These are phyloP conservation scores for Microctenopoma lineatum DNA, from an alignment of 2,797 vertebrate species.

Conservation along the genomic window DNA sequence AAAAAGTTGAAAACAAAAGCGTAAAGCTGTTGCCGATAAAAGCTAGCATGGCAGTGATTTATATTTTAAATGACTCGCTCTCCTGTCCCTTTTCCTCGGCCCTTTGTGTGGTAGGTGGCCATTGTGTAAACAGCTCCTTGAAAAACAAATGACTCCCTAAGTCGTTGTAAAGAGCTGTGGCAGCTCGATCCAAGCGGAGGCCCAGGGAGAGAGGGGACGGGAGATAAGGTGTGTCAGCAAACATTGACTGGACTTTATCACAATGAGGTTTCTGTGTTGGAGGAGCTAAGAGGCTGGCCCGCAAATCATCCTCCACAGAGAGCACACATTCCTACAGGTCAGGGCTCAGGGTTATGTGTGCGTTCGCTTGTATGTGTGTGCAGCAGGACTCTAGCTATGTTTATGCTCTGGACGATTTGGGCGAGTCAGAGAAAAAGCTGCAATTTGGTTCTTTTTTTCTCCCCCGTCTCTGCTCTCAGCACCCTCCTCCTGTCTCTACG, in stretches of 20 bases:
- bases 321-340: constrained; percentile 80
- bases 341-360: constrained; percentile 70
- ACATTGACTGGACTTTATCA: constrained; percentile 82
- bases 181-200: constrained; percentile 65
- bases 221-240: constrained; percentile 81
- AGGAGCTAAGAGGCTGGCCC: constrained; percentile 68
- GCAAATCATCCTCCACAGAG: constrained; percentile 72
- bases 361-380: constrained; percentile 36
- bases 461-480: rapidly evolving
- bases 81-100: constrained; percentile 36
- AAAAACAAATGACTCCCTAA: constrained; percentile 80
- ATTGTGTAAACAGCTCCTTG: constrained; percentile 78
- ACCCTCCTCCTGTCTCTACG: constrained; percentile 31
- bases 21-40: constrained; percentile 68
- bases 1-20: constrained; percentile 54
- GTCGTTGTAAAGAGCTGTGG: constrained; percentile 74
- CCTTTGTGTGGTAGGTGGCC: constrained; percentile 61
- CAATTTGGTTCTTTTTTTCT: constrained; percentile 37
- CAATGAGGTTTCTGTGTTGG: constrained; percentile 80
- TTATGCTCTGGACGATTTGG: constrained; percentile 51
- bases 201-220: constrained; percentile 61
- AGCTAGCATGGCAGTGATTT: constrained; percentile 66
- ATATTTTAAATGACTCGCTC: constrained; percentile 69
- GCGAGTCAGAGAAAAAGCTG: constrained; percentile 48
- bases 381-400: constrained; percentile 51